Conservation (phyloP, 2,113 vertebrate species). For the Vulpes vulpes region DNA sequence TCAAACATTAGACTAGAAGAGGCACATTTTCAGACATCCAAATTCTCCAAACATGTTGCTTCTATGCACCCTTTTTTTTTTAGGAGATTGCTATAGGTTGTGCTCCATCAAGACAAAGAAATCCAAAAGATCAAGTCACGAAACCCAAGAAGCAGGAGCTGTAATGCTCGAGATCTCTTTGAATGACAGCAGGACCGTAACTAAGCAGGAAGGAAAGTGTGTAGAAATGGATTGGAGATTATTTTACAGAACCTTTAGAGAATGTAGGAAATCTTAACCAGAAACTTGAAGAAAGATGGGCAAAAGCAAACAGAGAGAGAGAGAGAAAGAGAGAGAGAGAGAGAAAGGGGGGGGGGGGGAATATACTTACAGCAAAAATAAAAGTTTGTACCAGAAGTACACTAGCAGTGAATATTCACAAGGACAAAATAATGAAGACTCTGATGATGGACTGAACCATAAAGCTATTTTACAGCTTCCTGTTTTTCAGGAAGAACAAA, state of each 20-base stretch:
- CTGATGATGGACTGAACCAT: background rate
- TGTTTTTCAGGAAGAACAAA: background rate
- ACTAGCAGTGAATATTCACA: background rate
- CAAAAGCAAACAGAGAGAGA: background rate
- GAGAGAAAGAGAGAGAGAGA: background rate
- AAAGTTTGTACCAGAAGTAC: background rate
- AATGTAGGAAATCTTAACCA: background rate
- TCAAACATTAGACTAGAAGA: background rate
- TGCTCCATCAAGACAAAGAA: background rate
- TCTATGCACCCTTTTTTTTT: background rate
- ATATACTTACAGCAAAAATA: background rate
- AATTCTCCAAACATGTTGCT: background rate
- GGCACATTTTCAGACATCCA: constrained; percentile 14
- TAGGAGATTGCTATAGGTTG: background rate
- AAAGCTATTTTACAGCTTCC: background rate
- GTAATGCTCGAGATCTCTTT: background rate
- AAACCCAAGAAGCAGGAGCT: background rate
- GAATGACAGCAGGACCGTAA: background rate
- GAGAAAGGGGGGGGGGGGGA: background rate
- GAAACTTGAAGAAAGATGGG: background rate
- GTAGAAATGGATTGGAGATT: background rate
- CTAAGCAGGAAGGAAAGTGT: background rate
- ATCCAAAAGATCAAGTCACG: background rate
- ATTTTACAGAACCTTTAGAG: background rate
- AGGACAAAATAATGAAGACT: background rate